Evolutionary conservation across 2,888 invertebrate species (phyloP).

Genomic region (Melipona beecheii): DNA sequence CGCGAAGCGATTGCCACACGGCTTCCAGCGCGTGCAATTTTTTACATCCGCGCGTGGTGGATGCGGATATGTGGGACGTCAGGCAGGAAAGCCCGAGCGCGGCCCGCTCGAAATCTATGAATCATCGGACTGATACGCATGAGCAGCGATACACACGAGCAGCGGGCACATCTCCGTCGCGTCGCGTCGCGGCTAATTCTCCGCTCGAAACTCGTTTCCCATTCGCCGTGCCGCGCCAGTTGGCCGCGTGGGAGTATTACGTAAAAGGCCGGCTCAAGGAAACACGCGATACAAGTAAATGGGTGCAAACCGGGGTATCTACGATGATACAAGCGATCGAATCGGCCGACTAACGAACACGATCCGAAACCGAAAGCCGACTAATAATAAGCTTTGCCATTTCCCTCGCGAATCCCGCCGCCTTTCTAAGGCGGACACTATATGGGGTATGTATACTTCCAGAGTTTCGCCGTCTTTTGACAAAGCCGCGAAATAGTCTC

Average conservation of each 20-base stretch:
- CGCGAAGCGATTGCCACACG: conserved; percentile 69
- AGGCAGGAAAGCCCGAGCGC: conserved; percentile 54
- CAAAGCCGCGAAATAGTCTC: background rate
- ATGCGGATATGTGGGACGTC: conserved; percentile 65
- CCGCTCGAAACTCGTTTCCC: conserved; percentile 56
- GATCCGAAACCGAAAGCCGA: conserved; percentile 44
- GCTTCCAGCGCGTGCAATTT: conserved; percentile 68
- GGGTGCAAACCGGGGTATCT: conserved; percentile 46
- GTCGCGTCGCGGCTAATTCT: conserved; percentile 46
- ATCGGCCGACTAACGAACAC: conserved; percentile 38
- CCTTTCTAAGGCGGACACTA: conserved; percentile 1
- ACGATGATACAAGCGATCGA: conserved; percentile 48
- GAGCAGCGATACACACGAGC: conserved; percentile 36
- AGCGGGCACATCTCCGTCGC: conserved; percentile 54
- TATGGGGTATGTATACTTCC: too few species aligned
- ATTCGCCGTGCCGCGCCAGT: conserved; percentile 52
- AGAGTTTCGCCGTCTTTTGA: background rate
- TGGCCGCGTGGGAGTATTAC: conserved; percentile 67
- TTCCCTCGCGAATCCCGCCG: background rate
- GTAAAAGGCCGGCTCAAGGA: conserved; percentile 62
- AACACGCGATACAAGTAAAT: conserved; percentile 61
- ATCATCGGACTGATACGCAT: conserved; percentile 66
- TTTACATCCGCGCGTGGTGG: conserved; percentile 61
- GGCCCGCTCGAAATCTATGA: conserved; percentile 69
- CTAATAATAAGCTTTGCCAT: conserved; percentile 24